phyloP scores from a whole-genome alignment of 2,797 vertebrate genomes.

The Florisuga fusca region DNA sequence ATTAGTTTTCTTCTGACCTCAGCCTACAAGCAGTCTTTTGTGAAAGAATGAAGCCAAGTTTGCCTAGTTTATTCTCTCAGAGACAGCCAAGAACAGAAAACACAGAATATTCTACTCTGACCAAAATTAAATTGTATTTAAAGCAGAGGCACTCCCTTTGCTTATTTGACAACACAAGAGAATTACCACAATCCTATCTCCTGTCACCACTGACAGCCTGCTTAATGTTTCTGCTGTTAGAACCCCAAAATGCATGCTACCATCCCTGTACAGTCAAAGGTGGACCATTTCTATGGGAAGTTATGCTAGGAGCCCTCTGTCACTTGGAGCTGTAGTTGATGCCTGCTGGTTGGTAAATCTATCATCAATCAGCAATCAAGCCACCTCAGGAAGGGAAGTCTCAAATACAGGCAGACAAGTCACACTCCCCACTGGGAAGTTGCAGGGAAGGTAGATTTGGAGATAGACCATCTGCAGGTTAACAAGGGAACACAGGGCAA shows the following conservation, averaged over 20 bases:
- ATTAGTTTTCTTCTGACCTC: neutral
- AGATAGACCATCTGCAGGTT: neutral
- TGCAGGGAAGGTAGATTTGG: neutral
- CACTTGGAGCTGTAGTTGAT: neutral
- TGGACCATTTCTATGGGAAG: neutral
- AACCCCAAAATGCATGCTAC: neutral
- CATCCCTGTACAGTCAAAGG: neutral
- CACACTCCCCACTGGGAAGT: neutral
- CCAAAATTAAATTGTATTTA: conserved; percentile 17
- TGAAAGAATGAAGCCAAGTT: neutral
- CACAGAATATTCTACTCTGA: neutral
- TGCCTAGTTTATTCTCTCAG: neutral
- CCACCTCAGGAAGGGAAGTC: neutral
- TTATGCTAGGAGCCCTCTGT: neutral
- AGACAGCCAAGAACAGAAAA: neutral
- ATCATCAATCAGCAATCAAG: neutral
- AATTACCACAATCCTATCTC: neutral
- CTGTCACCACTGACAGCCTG: neutral
- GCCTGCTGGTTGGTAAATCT: neutral
- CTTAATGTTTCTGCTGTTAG: neutral
- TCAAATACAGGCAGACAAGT: neutral
- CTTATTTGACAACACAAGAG: neutral
- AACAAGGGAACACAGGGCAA: neutral
- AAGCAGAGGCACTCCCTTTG: neutral
- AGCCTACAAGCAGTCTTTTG: neutral